Percentiles rank a stretch among this genome's conserved stretches.
Conservation (phyloP, 1,140 invertebrate genomes). For the Drosophila sp. region DNA sequence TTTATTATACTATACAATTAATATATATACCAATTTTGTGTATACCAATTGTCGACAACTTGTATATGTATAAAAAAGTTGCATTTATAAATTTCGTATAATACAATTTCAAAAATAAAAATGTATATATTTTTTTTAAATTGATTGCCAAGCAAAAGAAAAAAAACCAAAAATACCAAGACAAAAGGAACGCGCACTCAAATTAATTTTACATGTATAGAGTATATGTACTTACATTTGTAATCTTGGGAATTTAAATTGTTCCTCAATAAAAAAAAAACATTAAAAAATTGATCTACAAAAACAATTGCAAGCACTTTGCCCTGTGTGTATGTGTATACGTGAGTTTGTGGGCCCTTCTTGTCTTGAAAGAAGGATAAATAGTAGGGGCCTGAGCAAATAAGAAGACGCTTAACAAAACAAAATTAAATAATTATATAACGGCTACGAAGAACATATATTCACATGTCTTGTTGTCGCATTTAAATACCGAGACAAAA, state of each 20-base stretch:
- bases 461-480: background rate
- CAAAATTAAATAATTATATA: conserved; percentile 2
- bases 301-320: conserved; percentile 68
- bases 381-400: conserved; percentile 9
- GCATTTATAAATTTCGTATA: conserved; percentile 53
- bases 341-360: conserved; percentile 13
- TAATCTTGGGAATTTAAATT: background rate
- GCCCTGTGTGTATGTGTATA: conserved; percentile 37
- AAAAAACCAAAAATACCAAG: conserved; percentile 27
- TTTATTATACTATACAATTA: conserved; percentile 17
- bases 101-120: conserved; percentile 41
- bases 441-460: background rate
- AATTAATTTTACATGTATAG: conserved; percentile 2
- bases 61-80: conserved; percentile 42
- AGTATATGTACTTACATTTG: background rate
- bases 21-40: conserved; percentile 2
- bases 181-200: conserved; percentile 29
- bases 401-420: background rate
- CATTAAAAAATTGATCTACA: conserved; percentile 59
- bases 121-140: conserved; percentile 35
- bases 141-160: conserved; percentile 44
- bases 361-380: background rate
- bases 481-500: background rate
- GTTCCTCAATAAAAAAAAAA: conserved; percentile 10
- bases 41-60: conserved; percentile 8